phyloP scores from a whole-genome alignment of 1,140 invertebrate genomes.

The Cherax destructor region DNA sequence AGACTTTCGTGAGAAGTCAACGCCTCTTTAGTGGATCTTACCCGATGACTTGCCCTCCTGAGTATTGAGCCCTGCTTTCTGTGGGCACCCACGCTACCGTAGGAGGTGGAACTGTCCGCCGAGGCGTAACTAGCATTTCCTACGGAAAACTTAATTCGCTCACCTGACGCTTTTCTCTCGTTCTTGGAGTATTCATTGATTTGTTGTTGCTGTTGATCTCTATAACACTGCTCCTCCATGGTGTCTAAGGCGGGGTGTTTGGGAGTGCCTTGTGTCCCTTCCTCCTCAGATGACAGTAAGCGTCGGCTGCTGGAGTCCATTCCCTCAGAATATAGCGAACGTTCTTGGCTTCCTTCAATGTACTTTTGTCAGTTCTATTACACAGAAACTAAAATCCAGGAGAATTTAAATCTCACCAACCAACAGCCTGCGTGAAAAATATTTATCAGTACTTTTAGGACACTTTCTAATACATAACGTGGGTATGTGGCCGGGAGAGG shows the following conservation, averaged over 20 bases:
- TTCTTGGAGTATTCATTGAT: background rate
- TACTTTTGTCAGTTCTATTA: no score
- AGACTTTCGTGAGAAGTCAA: background rate
- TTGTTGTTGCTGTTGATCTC: background rate
- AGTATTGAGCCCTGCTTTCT: slow-evolving; percentile 7
- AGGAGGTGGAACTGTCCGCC: background rate
- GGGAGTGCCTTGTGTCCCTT: background rate
- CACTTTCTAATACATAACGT: background rate
- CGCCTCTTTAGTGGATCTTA: background rate
- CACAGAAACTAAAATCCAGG: no score
- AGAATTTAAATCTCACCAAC: no score
- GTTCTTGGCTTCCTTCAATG: background rate
- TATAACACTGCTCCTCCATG: background rate
- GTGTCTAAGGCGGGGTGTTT: background rate
- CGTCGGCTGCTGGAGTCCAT: slow-evolving; percentile 26
- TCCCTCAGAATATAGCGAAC: background rate
- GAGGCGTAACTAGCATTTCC: background rate
- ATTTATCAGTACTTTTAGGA: no score
- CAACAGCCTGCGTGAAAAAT: no score
- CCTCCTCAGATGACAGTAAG: background rate
- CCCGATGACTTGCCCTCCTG: slow-evolving; percentile 23
- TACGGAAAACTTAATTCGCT: background rate
- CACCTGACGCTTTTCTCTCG: background rate
- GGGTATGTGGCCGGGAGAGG: no score
- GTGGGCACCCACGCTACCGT: background rate